phyloP scores from a whole-genome alignment of 2,888 invertebrate species.

The Acrobeloides nanus region DNA sequence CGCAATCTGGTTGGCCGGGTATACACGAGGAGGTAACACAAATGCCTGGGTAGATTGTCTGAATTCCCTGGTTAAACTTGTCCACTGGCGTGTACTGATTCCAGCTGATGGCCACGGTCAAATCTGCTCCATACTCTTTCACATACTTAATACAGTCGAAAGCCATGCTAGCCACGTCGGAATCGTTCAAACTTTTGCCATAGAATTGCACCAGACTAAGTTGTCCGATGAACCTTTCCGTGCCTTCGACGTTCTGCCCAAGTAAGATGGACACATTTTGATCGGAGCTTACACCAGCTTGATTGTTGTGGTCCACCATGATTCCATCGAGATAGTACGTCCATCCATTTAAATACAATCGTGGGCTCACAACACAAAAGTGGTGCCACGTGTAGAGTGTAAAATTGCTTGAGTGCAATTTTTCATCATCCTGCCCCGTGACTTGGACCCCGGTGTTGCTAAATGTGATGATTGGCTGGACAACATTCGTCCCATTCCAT shows the following conservation, averaged over 20 bases:
- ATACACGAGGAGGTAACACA: conserved; percentile 17
- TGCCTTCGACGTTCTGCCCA: conserved; percentile 6
- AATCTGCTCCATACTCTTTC: not conserved
- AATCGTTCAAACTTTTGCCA: conserved; percentile 2
- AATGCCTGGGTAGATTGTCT: conserved; percentile 19
- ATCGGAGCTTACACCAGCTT: not conserved
- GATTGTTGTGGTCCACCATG: no score
- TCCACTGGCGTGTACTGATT: conserved; percentile 15
- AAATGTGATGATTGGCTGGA: no score
- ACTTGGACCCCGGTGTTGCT: no score
- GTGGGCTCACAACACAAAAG: no score
- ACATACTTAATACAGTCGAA: conserved; percentile 10
- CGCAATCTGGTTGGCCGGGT: conserved; percentile 18
- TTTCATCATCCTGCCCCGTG: no score
- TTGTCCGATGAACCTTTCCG: conserved; percentile 14
- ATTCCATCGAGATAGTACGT: no score
- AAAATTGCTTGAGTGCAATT: not conserved
- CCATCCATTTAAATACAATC: no score
- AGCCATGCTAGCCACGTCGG: conserved; percentile 11
- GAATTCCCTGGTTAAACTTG: conserved; percentile 7
- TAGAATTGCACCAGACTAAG: conserved; percentile 19
- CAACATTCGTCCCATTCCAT: no score
- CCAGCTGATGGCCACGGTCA: conserved; percentile 13
- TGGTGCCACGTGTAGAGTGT: no score
- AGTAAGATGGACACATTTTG: not conserved